Percentiles rank a stretch among this genome's conserved stretches.
Evolutionary conservation across 1,140 invertebrate species (phyloP).

Genomic region (Drosophila equinoxialis): DNA sequence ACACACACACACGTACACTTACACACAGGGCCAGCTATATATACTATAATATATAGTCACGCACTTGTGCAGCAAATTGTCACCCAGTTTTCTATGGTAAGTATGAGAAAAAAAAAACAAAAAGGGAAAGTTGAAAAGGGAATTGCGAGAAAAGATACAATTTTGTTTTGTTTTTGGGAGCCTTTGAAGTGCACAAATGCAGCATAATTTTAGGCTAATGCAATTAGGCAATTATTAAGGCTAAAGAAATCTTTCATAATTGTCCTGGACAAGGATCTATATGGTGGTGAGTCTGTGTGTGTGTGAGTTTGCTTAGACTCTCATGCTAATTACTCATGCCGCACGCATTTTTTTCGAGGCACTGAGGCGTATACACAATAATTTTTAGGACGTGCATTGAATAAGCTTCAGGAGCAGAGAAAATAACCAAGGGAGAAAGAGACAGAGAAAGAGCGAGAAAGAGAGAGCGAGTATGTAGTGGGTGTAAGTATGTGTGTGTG

Average conservation of each 20-base stretch:
- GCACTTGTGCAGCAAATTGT: slow-evolving; percentile 78
- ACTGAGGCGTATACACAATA: slow-evolving; percentile 81
- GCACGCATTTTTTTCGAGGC: slow-evolving; percentile 69
- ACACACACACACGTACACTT: slow-evolving; percentile 16
- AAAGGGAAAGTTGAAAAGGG: slow-evolving; percentile 53
- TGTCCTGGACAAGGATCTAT: slow-evolving; percentile 9
- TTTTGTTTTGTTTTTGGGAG: slow-evolving; percentile 17
- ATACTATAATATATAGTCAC: slow-evolving; percentile 42
- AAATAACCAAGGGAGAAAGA: slow-evolving; percentile 4
- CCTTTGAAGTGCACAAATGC: slow-evolving; percentile 78
- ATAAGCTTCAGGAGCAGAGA: slow-evolving; percentile 37
- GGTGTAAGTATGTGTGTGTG: neutral
- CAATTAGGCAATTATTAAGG: slow-evolving; percentile 75
- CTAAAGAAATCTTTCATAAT: slow-evolving; percentile 16
- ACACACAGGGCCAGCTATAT: slow-evolving; percentile 9
- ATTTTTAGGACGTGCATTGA: slow-evolving; percentile 77
- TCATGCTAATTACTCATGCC: slow-evolving; percentile 76
- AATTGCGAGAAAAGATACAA: slow-evolving; percentile 23
- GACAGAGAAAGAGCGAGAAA: neutral
- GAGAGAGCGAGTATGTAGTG: neutral
- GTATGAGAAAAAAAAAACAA: slow-evolving; percentile 24
- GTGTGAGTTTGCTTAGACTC: slow-evolving; percentile 12
- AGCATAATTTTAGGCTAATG: slow-evolving; percentile 75
- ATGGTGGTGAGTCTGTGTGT: slow-evolving; percentile 11
- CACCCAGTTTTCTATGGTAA: slow-evolving; percentile 63